Evolutionary conservation across 2,797 vertebrate genomes (phyloP).

Genomic region (Hypotaenidia philippensis): DNA sequence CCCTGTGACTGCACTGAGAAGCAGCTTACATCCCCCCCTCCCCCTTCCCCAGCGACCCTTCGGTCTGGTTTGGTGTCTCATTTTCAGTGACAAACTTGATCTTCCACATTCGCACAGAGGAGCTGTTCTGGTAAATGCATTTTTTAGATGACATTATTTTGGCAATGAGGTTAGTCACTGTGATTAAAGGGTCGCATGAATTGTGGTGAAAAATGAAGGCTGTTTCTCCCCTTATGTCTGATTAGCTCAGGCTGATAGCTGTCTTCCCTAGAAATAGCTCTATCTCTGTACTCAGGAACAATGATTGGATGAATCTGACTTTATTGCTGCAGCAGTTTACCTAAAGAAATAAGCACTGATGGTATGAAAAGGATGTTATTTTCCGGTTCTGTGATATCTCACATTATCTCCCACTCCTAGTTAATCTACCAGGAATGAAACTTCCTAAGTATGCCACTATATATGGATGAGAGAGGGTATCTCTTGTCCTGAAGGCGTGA

Average conservation of each 20-base stretch:
- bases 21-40: background rate
- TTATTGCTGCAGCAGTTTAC: conserved; percentile 20
- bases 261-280: conserved; percentile 20
- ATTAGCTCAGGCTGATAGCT: background rate
- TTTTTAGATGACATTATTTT: conserved; percentile 30
- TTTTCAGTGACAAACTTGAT: background rate
- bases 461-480: conserved; percentile 43
- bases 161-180: background rate
- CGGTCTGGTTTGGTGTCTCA: background rate
- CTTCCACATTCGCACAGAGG: background rate
- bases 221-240: background rate
- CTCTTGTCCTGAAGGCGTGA: conserved; percentile 3
- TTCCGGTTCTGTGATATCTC: conserved; percentile 44
- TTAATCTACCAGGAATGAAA: conserved; percentile 60
- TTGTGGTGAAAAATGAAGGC: background rate
- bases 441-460: conserved; percentile 50
- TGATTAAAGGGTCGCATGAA: background rate
- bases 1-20: background rate
- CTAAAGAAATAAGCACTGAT: conserved; percentile 12
- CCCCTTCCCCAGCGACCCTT: background rate
- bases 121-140: background rate
- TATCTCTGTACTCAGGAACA: background rate
- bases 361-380: conserved; percentile 30
- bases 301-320: background rate
- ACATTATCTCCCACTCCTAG: conserved; percentile 29